phyloP scores from a whole-genome alignment of 2,888 invertebrate genomes.

The Stegana nigrithorax region DNA sequence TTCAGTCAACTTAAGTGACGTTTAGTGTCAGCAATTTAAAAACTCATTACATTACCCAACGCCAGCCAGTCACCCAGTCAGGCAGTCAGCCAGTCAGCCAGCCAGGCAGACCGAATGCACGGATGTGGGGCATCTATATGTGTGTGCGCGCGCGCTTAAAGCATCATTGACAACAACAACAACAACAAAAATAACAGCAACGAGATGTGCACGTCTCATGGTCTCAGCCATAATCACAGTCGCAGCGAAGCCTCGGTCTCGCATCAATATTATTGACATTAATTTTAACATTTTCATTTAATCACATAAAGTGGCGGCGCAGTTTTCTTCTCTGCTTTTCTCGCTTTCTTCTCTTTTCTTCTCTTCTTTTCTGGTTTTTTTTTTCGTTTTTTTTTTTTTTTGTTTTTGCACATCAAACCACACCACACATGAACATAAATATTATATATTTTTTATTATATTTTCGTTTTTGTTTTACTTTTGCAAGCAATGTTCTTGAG shows the following conservation, averaged over 20 bases:
- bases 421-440: too few species aligned
- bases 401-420: too few species aligned
- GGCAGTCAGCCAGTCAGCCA: neutral
- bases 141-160: neutral
- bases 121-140: neutral
- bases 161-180: neutral
- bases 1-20: conserved; percentile 17
- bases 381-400: neutral
- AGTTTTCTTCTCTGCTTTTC: neutral
- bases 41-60: conserved; percentile 8
- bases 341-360: neutral
- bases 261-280: conserved; percentile 32
- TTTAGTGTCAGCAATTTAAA: conserved; percentile 23
- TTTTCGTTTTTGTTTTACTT: neutral
- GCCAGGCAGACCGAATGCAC: neutral
- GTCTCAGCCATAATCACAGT: neutral
- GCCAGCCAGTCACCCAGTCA: neutral
- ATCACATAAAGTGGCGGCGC: conserved; percentile 11
- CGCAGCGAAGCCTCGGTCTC: neutral
- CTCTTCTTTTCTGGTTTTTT: neutral
- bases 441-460: neutral
- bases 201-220: too few species aligned
- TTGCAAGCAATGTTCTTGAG: neutral
- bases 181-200: neutral
- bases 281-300: conserved; percentile 21